Evolutionary conservation across 2,888 invertebrate species (phyloP), one percentile per base, ranked within the genome.

Genomic region (Papilio demoleus): DNA sequence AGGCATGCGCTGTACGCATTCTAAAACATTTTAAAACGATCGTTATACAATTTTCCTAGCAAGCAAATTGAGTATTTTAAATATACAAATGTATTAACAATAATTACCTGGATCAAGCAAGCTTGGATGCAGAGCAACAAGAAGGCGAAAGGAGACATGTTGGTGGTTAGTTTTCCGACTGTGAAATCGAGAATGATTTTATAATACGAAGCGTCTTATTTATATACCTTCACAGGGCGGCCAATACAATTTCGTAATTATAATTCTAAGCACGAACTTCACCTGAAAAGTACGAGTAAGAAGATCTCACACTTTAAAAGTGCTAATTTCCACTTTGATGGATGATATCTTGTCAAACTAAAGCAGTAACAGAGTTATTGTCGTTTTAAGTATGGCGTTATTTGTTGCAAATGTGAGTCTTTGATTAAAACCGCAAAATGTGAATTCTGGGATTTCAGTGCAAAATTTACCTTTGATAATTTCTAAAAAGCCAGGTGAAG

Each of bases 91-190:
- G n/a, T n/a, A n/a, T n/a, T n/a, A 24, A 14, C 2, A 66, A 67
- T 61, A 67, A 62, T 73, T 72, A 82, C 81, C 76, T 79, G 79
- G 64, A 82, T 71, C 73, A 83, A 77, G 75, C 81, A 82, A 74
- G 80, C 81, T 75, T 82, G 83, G 72, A 78, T 66, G 77, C 81
- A 81, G 69, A 82, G 65, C 22, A 79, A 67, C 36, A 81, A 67
- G 68, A 81, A 74, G 24, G 76, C 71, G 70, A 78, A 78, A 66
- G 78, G 61, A 67, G 77, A 77, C 81, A 82, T 81, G 65, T 70
- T 78, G 68, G 36, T 53, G 34, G 61, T 64, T 67, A 66, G 74
- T 75, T 61, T 75, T 61, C 60, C 66, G 59, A 38, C 65, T n/a
- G 50, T 19, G 22, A 19, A 24, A 50, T 38, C 31, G 27, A 63